Percentiles rank a stretch among this genome's conserved stretches.
Evolutionary conservation across 2,113 vertebrate genomes (phyloP).

Genomic region (Podocnemis expansa): DNA sequence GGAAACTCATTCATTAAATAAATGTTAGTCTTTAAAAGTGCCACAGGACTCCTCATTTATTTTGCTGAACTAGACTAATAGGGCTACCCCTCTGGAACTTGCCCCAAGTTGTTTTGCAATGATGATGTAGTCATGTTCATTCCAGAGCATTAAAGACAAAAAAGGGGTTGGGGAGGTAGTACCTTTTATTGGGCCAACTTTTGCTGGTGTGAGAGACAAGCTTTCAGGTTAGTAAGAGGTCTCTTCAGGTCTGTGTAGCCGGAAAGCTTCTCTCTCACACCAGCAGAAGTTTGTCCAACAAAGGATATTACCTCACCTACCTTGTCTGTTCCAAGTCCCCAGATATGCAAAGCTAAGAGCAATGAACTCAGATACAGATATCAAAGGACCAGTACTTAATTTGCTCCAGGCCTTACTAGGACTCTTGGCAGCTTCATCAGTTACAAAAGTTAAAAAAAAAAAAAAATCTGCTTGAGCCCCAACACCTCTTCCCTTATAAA

Average conservation of each 20-base stretch:
- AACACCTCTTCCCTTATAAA: no score
- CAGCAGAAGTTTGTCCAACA: not conserved
- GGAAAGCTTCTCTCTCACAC: not conserved
- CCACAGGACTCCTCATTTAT: no score
- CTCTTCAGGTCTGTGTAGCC: not conserved
- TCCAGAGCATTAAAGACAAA: not conserved
- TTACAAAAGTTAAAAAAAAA: no score
- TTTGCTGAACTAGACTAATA: no score
- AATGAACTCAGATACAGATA: not conserved
- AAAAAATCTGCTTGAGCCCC: no score
- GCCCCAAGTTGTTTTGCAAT: not conserved
- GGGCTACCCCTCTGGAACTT: no score
- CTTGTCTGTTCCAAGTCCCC: not conserved
- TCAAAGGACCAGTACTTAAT: no score
- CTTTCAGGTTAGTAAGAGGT: not conserved
- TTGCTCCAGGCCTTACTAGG: no score
- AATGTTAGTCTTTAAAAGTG: no score
- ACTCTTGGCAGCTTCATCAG: no score
- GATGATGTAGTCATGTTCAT: not conserved
- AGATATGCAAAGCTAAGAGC: not conserved
- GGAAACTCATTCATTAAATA: no score
- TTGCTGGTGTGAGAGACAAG: not conserved
- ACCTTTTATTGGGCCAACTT: not conserved
- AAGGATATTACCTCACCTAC: not conserved
- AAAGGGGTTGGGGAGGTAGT: not conserved